phyloP scores from a whole-genome alignment of 2,113 vertebrate species.

The Lamprologus ornatipinnis region DNA sequence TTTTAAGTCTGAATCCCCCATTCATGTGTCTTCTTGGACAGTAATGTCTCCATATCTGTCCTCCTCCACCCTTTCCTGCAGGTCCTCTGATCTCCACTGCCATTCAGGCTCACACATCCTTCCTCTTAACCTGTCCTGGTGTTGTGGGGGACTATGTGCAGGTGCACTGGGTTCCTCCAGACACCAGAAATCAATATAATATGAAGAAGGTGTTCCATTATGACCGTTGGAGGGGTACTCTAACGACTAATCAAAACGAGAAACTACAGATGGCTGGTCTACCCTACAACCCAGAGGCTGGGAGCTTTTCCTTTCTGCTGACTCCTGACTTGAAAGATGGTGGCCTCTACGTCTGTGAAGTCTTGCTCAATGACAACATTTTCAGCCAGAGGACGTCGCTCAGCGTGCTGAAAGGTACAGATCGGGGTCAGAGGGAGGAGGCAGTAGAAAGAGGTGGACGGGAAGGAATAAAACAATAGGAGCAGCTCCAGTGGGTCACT shows the following conservation, averaged over 20 bases:
- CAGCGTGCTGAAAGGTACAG: conserved; percentile 67
- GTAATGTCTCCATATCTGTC: background rate
- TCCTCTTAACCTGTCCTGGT: conserved; percentile 43
- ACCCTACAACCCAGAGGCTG: conserved; percentile 6
- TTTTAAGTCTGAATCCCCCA: background rate
- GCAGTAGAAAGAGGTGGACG: background rate
- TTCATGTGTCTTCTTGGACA: background rate
- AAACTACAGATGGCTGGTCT: conserved; percentile 26
- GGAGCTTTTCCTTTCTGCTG: conserved; percentile 60
- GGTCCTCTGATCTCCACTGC: conserved; percentile 2
- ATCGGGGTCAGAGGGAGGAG: background rate
- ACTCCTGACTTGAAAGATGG: conserved; percentile 33
- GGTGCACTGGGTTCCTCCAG: conserved; percentile 48
- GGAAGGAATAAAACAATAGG: background rate
- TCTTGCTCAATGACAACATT: conserved; percentile 41
- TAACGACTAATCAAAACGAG: background rate
- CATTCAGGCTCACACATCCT: background rate
- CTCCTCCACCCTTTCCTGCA: background rate
- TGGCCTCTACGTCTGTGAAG: conserved; percentile 62
- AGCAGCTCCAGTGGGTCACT: background rate
- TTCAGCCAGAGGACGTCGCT: conserved; percentile 42
- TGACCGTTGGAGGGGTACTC: conserved; percentile 58
- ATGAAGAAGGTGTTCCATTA: conserved; percentile 21
- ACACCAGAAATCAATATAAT: background rate
- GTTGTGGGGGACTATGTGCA: conserved; percentile 55